Base-by-base conservation (phyloP, 2,113 vertebrate genomes). In the Notarius lentiginosus region DNA sequence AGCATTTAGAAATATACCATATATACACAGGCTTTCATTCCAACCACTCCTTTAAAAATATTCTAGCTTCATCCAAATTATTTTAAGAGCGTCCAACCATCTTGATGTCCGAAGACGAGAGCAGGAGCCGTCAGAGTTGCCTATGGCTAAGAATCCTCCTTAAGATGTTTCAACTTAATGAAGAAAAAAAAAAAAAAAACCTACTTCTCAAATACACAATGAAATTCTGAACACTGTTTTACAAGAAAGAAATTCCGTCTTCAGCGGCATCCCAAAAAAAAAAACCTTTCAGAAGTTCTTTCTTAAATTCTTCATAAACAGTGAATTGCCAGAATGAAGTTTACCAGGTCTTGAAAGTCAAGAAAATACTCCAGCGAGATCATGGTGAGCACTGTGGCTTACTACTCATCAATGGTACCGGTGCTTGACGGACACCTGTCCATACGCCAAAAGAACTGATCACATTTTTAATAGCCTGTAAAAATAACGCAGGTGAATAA, bases 381-480 rank as follows among this genome's bases (percentile, higher is more conserved):
- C 30, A 56, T 73, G 7, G 27, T 18, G 73, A 79, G 70, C 41
- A 30, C 70, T 15, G 63, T 30, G 49, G 72, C 61, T 51, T 27
- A 34, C 83, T 63, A 55, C 76, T 81, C 58, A 34, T 66, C 0
- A 58, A 58, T n/a, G 90, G 89, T 89, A 94, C 89, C 93, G 94
- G 94, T 95, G 84, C 93, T 92, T 92, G 93, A 93, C 93, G 91
- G 92, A 90, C 91, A 92, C 93, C 90, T n/a, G 81, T 77, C 55
- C 34, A 24, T 22, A 49, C 12, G 77, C 80, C 86, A 79, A 66
- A 75, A 75, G 22, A 60, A 83, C n/a, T 6, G 55, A 81, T 61
- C 51, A 72, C 22, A 55, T n/a, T 70, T 72, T 49, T 53, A 79
- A 72, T 41, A 65, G 63, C 77, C 61, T 87, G 60, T 66, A 73